Evolutionary conservation across 2,797 vertebrate species (phyloP).

Genomic region (Peromyscus aztecus): DNA sequence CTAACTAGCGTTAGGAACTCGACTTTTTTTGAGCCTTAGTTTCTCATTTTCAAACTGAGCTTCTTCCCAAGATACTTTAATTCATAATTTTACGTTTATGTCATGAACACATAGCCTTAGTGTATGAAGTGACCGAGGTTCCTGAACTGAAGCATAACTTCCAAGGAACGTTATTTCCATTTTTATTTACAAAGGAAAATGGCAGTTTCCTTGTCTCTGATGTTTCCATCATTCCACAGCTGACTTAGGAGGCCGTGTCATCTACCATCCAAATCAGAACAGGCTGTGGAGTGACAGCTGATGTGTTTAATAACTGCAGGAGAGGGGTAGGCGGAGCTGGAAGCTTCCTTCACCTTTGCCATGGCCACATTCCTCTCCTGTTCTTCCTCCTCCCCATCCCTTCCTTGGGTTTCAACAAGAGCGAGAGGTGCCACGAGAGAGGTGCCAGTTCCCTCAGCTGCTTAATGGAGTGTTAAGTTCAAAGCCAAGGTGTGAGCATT

Average conservation of each 20-base stretch:
- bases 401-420: constrained; percentile 49
- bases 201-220: not conserved
- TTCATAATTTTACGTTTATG: constrained; percentile 36
- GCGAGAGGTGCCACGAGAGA: constrained; percentile 46
- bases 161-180: constrained; percentile 14
- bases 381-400: not conserved
- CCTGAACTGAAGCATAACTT: not conserved
- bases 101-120: not conserved
- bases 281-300: not conserved
- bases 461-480: constrained; percentile 81
- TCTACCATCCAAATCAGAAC: not conserved
- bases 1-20: constrained; percentile 26
- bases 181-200: constrained; percentile 50
- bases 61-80: constrained; percentile 14
- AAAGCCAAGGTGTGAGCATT: constrained; percentile 74
- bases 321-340: not conserved
- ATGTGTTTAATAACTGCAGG: not conserved
- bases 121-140: not conserved
- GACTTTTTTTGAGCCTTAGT: constrained; percentile 33
- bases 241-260: not conserved
- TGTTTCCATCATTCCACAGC: not conserved
- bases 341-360: not conserved
- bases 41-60: constrained; percentile 40
- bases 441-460: constrained; percentile 70
- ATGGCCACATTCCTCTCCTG: not conserved